phyloP scores from a whole-genome alignment of 53 echinoderm and acorn worm genomes.

The Echinarachnius parma region DNA sequence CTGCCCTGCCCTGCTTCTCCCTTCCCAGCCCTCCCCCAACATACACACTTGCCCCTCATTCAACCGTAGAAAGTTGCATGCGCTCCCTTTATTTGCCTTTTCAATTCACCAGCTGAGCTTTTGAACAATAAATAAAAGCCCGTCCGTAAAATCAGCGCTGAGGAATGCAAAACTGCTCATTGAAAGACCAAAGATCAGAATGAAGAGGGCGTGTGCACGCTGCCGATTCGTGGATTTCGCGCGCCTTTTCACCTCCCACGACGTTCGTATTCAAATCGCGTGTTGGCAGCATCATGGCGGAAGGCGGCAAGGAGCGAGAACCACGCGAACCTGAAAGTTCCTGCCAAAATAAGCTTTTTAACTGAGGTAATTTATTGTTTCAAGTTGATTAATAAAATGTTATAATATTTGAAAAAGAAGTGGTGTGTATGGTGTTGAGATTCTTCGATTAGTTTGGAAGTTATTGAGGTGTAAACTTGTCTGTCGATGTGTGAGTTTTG shows the following conservation, averaged over 20 bases:
- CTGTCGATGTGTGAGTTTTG: too few relatives aligned
- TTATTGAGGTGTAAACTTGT: too few relatives aligned
- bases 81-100: too few relatives aligned
- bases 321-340: slow-evolving; percentile 5
- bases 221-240: slow-evolving; percentile 48
- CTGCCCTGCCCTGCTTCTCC: too few relatives aligned
- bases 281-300: slow-evolving; percentile 42
- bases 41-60: too few relatives aligned
- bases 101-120: too few relatives aligned
- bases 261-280: slow-evolving; percentile 23
- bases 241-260: slow-evolving; percentile 50
- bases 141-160: slow-evolving; percentile 26
- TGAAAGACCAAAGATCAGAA: slow-evolving; percentile 39
- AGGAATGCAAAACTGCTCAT: slow-evolving; percentile 40
- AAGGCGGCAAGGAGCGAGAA: slow-evolving; percentile 42
- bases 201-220: slow-evolving; percentile 46
- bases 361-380: background rate
- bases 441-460: too few relatives aligned
- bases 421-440: too few relatives aligned
- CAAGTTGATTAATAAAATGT: slow-evolving; percentile 33
- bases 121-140: background rate
- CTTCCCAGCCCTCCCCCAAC: background rate
- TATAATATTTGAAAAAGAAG: too few relatives aligned
- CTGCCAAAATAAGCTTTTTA: slow-evolving; percentile 9
- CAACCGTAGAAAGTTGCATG: too few relatives aligned